phyloP scores from a whole-genome alignment of 2,797 vertebrate genomes.

The Crax fasciolata region DNA sequence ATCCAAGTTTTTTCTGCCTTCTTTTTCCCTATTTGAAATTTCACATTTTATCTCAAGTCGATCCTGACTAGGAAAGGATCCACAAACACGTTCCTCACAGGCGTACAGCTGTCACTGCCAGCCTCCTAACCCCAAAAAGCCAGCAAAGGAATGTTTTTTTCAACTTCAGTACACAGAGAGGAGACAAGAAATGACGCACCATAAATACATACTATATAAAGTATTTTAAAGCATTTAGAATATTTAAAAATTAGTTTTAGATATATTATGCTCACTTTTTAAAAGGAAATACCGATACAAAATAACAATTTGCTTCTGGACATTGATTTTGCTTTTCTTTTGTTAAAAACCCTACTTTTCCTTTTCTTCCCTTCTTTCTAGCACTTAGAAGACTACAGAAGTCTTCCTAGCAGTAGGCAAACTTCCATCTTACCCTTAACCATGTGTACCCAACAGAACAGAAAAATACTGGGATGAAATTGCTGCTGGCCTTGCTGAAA shows the following conservation, averaged over 20 bases:
- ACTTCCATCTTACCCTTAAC: not conserved
- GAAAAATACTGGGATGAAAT: not conserved
- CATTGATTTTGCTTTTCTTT: not conserved
- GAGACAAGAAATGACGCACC: not conserved
- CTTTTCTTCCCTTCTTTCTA: not conserved
- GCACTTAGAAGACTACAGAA: not conserved
- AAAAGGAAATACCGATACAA: not conserved
- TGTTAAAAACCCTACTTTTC: not conserved
- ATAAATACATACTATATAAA: not conserved
- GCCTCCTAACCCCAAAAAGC: slow-evolving; percentile 38
- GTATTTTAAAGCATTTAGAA: not conserved
- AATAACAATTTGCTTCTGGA: not conserved
- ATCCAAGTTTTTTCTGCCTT: slow-evolving; percentile 62
- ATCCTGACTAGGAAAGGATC: slow-evolving; percentile 46
- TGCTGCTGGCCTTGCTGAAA: not conserved
- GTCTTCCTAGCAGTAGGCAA: not conserved
- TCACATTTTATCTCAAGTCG: slow-evolving; percentile 54
- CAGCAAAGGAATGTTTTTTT: not conserved
- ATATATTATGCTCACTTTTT: not conserved
- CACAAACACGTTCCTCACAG: slow-evolving; percentile 23
- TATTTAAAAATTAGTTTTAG: slow-evolving; percentile 27
- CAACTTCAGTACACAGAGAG: not conserved
- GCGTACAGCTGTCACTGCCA: slow-evolving; percentile 27
- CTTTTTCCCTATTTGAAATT: slow-evolving; percentile 61
- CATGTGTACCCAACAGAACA: not conserved